Conservation (phyloP, 2,113 vertebrate species). For the Eira barbara region DNA sequence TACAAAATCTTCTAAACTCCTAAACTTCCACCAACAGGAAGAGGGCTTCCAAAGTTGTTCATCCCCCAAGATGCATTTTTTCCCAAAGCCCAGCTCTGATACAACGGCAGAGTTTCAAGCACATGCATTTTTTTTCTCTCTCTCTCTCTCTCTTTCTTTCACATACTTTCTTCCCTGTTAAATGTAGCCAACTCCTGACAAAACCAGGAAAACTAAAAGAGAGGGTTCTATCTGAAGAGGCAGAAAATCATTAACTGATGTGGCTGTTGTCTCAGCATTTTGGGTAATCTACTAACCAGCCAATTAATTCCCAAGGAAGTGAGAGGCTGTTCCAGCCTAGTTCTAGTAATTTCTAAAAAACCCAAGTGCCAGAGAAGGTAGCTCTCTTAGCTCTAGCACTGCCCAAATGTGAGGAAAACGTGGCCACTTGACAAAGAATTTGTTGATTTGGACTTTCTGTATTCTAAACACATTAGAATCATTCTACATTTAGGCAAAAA, state of each 20-base stretch:
- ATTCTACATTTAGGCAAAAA: background rate
- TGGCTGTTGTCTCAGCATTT: background rate
- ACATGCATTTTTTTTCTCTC: fast-evolving
- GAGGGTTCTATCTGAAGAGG: background rate
- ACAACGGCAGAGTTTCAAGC: fast-evolving
- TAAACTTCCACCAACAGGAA: background rate
- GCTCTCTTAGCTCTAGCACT: background rate
- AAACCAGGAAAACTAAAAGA: background rate
- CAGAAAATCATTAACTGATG: background rate
- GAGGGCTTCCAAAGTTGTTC: background rate
- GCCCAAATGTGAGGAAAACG: background rate
- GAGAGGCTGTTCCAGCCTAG: background rate
- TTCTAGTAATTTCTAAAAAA: constrained; percentile 29
- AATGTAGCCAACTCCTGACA: background rate
- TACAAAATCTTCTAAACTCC: background rate
- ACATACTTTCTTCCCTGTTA: background rate
- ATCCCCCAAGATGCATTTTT: background rate
- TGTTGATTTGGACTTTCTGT: background rate
- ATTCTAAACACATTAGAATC: background rate
- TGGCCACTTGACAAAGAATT: background rate
- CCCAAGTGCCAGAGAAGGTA: background rate
- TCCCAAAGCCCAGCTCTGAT: background rate
- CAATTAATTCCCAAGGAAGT: background rate
- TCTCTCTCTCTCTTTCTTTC: background rate
- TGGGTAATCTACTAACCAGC: background rate